Evolutionary conservation across 2,888 invertebrate species (phyloP), one percentile per base, ranked within the genome.

Genomic region (Patella depressa): DNA sequence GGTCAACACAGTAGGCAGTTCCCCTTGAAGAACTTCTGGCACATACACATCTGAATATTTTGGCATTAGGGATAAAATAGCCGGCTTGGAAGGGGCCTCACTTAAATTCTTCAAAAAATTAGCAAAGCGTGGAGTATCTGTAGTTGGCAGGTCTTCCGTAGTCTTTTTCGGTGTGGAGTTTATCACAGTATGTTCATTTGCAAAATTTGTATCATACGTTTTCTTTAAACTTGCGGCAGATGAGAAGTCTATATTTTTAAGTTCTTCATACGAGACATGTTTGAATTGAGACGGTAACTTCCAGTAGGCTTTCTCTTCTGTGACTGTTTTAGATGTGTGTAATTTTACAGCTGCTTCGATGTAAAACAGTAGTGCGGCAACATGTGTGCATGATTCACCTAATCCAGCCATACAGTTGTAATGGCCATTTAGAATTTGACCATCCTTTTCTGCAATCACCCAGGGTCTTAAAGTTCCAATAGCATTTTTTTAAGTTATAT

Each of bases 321-420:
- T 83, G 7, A 83, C 83, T 53, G 83, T 84, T 15, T 73, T 79
- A 0, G 79, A 72, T 3, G 81, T 77, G 29, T 81, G 65, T n/a
- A 83, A 76, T 29, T 79, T 53, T 4, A 82, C 79, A 3, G 79
- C 69, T 14, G 82, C 77, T n/a, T 83, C 79, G 14, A 85, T 34
- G 14, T 72, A 71, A 71, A 84, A 85, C 2, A 86, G 77, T 0
- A 84, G 53, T 12, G 84, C 77, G 15, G 80, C 81, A 53, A 84
- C 73, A 77, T 85, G 86, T 1, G 78, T 81, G 59, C 84, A 86
- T 14, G 79, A 74, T 72, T 85, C 84, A 7, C 83, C 82, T 3
- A 84, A 70, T 11, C 84, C 84, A 3, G 84, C 84, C 83, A 84
- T 84, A 75, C 85, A 84, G 57, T 76, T 79, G 71, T 83, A 86